These are phyloP conservation scores for Echinarachnius parma DNA, from an alignment of 53 echinoderm and acorn worm genomes.

Conservation along the genomic window DNA sequence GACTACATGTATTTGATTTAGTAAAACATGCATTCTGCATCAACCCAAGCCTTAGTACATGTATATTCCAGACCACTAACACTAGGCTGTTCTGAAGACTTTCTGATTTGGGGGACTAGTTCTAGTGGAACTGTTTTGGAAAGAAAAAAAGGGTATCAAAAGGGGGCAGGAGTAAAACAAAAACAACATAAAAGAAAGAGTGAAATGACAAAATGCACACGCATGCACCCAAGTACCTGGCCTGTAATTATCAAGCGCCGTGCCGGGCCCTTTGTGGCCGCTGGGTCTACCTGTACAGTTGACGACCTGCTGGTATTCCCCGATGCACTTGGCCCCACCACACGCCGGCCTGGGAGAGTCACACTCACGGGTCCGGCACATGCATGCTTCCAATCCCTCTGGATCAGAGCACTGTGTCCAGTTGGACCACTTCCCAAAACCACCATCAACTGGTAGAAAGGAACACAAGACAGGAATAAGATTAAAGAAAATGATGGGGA, in stretches of 20 bases:
- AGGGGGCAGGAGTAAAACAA: not conserved
- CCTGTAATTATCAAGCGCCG: conserved; percentile 35
- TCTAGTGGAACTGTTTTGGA: no score
- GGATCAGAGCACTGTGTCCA: conserved; percentile 84
- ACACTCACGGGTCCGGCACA: conserved; percentile 77
- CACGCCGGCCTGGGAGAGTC: conserved; percentile 77
- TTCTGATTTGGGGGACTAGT: no score
- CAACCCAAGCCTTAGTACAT: no score
- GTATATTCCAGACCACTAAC: no score
- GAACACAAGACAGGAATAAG: not conserved
- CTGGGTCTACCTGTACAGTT: conserved; percentile 85
- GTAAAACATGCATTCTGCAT: no score
- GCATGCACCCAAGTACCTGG: conserved; percentile 45
- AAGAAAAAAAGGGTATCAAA: no score
- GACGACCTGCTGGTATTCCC: conserved; percentile 79
- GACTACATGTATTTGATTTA: no score
- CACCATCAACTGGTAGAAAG: conserved; percentile 65
- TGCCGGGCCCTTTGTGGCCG: conserved; percentile 24
- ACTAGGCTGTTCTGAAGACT: no score
- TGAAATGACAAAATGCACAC: conserved; percentile 31
- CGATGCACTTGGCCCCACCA: conserved; percentile 72
- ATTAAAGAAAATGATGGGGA: not conserved
- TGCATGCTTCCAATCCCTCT: conserved; percentile 62
- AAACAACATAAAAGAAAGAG: not conserved
- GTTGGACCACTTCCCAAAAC: conserved; percentile 81